Evolutionary conservation across 2,113 vertebrate species (phyloP).

Genomic region (Cyprinodon tularosa): DNA sequence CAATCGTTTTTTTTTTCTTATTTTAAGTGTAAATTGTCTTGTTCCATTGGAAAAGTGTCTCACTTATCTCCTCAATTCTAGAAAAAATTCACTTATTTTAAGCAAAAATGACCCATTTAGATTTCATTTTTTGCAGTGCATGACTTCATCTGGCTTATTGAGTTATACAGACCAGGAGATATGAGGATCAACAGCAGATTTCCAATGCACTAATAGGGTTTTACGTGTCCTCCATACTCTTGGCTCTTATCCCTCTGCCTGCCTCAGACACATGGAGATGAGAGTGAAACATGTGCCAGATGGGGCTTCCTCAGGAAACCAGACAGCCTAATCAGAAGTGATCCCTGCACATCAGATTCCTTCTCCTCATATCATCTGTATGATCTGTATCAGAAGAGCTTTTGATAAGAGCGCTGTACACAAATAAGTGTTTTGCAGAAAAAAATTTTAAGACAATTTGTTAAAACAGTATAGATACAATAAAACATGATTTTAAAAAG

Average conservation of each 20-base stretch:
- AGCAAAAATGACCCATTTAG: too few relatives aligned
- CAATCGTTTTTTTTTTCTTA: too few relatives aligned
- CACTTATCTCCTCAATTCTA: too few relatives aligned
- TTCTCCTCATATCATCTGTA: constrained; percentile 53
- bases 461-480: background rate
- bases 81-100: too few relatives aligned
- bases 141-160: background rate
- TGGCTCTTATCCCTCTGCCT: constrained; percentile 20
- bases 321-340: constrained; percentile 31
- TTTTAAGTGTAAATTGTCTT: too few relatives aligned
- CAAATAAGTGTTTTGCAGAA: too few relatives aligned
- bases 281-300: constrained; percentile 32
- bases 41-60: too few relatives aligned
- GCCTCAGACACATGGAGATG: constrained; percentile 23
- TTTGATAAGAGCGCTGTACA: too few relatives aligned
- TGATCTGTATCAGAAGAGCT: constrained; percentile 2
- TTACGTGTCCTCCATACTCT: background rate
- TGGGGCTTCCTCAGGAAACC: constrained; percentile 7
- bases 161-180: constrained; percentile 14
- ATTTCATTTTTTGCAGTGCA: background rate
- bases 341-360: constrained; percentile 58
- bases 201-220: background rate
- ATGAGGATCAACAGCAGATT: constrained; percentile 3
- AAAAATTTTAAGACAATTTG: background rate
- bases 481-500: background rate